These are phyloP conservation scores for Sminthurinus signatus DNA, from an alignment of 1,140 invertebrate species.

Conservation along the genomic window DNA sequence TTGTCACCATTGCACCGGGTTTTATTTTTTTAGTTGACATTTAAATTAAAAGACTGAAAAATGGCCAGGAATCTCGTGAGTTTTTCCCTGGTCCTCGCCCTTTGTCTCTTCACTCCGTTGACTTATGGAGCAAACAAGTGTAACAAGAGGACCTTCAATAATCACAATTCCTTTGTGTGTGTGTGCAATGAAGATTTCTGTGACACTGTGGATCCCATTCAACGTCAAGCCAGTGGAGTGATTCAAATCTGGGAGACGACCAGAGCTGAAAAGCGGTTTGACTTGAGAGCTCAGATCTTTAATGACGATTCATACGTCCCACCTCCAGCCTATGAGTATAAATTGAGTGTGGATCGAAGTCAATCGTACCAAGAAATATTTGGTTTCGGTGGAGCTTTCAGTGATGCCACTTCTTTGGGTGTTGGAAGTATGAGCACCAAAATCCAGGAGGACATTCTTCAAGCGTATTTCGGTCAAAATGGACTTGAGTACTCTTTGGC, in stretches of 20 bases:
- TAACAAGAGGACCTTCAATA: neutral
- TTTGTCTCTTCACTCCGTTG: too few species aligned
- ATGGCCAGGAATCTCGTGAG: too few species aligned
- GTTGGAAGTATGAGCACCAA: conserved; percentile 13
- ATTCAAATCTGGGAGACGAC: conserved; percentile 24
- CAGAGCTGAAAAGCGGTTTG: conserved; percentile 26
- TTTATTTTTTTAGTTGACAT: too few species aligned
- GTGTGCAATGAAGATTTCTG: conserved; percentile 78
- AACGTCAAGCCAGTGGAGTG: neutral
- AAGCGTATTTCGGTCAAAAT: conserved; percentile 42
- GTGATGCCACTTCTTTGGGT: conserved; percentile 65
- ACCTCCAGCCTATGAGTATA: neutral
- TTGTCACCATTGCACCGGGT: too few species aligned
- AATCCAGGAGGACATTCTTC: conserved; percentile 20
- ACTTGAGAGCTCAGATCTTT: conserved; percentile 12
- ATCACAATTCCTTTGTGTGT: conserved; percentile 58
- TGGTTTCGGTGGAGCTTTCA: conserved; percentile 83
- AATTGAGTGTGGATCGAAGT: neutral
- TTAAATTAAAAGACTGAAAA: too few species aligned
- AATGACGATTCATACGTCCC: neutral
- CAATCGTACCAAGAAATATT: conserved; percentile 42
- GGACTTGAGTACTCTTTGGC: conserved; percentile 52
- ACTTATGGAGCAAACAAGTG: too few species aligned
- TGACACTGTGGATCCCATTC: conserved; percentile 55
- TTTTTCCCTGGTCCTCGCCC: too few species aligned